These are phyloP conservation scores for Hemistola chrysoprasaria DNA, from an alignment of 2,888 invertebrate genomes.

Conservation along the genomic window DNA sequence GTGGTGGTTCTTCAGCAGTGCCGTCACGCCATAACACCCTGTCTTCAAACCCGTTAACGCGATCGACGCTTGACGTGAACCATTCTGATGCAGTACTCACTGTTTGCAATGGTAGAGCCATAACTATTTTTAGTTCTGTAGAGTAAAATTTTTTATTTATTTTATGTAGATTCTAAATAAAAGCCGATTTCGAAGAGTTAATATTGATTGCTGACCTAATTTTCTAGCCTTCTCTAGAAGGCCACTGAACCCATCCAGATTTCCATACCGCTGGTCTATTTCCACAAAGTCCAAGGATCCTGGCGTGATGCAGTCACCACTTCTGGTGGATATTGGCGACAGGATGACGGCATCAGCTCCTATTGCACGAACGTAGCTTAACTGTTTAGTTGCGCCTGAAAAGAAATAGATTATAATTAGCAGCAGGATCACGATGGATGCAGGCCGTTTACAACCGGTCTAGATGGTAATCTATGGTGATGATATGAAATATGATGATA, in stretches of 20 bases:
- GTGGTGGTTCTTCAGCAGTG: constrained; percentile 44
- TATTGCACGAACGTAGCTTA: constrained; percentile 66
- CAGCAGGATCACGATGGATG: no score
- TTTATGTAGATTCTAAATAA: no score
- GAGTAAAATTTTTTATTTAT: no score
- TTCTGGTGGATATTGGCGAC: constrained; percentile 54
- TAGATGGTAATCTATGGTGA: no score
- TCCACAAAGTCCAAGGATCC: constrained; percentile 87
- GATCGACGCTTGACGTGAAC: constrained; percentile 85
- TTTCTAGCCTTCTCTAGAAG: constrained; percentile 78
- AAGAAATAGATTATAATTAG: no score
- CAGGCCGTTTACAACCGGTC: no score
- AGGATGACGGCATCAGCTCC: constrained; percentile 70
- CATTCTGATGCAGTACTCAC: constrained; percentile 87
- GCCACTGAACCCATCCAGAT: constrained; percentile 81
- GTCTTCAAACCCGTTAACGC: constrained; percentile 84
- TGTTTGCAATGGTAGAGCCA: constrained; percentile 69
- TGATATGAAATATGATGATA: no score
- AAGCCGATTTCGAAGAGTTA: no score
- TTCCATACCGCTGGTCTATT: constrained; percentile 88
- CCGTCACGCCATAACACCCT: constrained; percentile 88
- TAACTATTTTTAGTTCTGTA: constrained; percentile 73
- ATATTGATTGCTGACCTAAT: constrained; percentile 55
- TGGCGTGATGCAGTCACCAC: constrained; percentile 87
- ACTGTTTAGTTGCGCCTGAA: constrained; percentile 60